These are phyloP conservation scores for Drosophila mercatorum DNA, from an alignment of 2,888 invertebrate species.

Conservation along the genomic window DNA sequence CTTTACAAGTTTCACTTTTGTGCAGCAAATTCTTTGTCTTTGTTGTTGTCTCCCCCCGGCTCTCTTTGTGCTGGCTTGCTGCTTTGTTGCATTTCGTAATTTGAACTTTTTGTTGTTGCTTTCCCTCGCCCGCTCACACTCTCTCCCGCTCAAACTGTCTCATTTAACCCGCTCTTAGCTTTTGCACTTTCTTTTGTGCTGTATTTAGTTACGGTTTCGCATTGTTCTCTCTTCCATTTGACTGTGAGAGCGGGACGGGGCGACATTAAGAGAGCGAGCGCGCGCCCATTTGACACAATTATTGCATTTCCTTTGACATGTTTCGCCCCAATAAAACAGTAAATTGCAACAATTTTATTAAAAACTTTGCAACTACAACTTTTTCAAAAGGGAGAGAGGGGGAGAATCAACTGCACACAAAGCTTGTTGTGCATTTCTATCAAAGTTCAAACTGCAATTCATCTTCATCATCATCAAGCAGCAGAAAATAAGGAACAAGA, in stretches of 20 bases:
- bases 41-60: not conserved
- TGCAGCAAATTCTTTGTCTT: conserved; percentile 61
- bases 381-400: conserved; percentile 18
- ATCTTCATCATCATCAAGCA: conserved; percentile 69
- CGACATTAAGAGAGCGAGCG: conserved; percentile 25
- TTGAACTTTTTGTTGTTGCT: conserved; percentile 56
- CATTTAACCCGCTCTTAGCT: conserved; percentile 58
- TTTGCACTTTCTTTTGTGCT: conserved; percentile 47
- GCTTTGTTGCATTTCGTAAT: conserved; percentile 75
- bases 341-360: conserved; percentile 65
- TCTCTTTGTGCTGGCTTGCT: conserved; percentile 24
- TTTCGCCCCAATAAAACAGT: conserved; percentile 52
- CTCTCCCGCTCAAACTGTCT: conserved; percentile 2
- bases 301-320: conserved; percentile 45
- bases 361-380: conserved; percentile 48
- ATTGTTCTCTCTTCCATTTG: conserved; percentile 22
- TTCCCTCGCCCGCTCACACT: conserved; percentile 17
- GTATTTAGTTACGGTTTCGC: conserved; percentile 35
- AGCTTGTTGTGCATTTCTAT: conserved; percentile 61
- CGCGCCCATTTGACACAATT: conserved; percentile 56
- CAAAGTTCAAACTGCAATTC: conserved; percentile 77
- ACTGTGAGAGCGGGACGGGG: not conserved
- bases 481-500: conserved; percentile 15
- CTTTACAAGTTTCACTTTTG: conserved; percentile 64
- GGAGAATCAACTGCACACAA: conserved; percentile 21